phyloP scores from a whole-genome alignment of 2,888 invertebrate species.

The Drosophila neonasuta region DNA sequence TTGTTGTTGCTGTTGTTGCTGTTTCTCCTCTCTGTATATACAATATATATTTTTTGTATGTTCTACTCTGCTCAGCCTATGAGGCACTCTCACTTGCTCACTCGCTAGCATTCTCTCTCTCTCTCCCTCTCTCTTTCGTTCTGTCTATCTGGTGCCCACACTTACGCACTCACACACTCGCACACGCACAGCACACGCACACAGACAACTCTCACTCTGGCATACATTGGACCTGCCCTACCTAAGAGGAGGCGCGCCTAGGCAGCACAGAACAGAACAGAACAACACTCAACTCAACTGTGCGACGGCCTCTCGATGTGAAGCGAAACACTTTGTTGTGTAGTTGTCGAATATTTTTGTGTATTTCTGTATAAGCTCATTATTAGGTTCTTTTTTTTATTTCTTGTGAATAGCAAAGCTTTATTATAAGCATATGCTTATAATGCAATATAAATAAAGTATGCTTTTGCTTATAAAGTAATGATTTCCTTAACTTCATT shows the following conservation, averaged over 20 bases:
- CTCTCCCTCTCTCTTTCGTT: conserved; percentile 2
- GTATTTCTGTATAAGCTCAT: conserved; percentile 21
- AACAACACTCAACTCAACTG: background rate
- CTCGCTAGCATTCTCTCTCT: conserved; percentile 17
- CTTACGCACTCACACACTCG: background rate
- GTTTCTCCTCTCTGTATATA: conserved; percentile 23
- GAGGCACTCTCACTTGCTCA: conserved; percentile 24
- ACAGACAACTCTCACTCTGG: conserved; percentile 10
- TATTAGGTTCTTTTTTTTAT: conserved; percentile 1
- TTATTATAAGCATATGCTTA: background rate
- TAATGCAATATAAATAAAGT: background rate
- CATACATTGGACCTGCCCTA: conserved; percentile 21
- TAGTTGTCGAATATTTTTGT: conserved; percentile 14
- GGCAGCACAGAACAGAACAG: background rate
- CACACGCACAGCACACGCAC: conserved; percentile 1
- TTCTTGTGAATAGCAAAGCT: conserved; percentile 9
- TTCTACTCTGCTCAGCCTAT: conserved; percentile 24
- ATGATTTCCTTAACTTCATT: conserved; percentile 1
- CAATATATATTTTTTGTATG: conserved; percentile 12
- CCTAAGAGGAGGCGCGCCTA: conserved; percentile 24
- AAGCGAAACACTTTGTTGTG: conserved; percentile 11
- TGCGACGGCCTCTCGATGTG: conserved; percentile 3
- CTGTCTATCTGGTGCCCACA: background rate
- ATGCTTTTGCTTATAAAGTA: background rate
- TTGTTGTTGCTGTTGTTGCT: conserved; percentile 18